Evolutionary conservation across 2,113 vertebrate species (phyloP).

Genomic region (Tyto alba): DNA sequence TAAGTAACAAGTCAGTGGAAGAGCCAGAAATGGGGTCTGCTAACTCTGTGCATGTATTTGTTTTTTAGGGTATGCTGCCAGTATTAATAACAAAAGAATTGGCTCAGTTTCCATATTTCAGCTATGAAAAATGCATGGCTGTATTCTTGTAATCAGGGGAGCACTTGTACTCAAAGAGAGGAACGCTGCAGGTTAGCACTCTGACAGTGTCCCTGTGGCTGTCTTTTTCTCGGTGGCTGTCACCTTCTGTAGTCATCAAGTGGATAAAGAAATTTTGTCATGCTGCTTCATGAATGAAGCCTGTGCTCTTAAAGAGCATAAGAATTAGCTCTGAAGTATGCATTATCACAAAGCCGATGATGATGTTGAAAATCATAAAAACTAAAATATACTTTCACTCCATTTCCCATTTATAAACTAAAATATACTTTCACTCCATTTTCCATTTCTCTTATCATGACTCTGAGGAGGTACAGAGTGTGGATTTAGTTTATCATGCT

Average conservation of each 20-base stretch:
- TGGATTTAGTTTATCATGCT: constrained; percentile 17
- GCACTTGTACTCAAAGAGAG: background rate
- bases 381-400: background rate
- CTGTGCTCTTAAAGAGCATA: constrained; percentile 25
- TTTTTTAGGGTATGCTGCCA: background rate
- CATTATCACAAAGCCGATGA: background rate
- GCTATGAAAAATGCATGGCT: constrained; percentile 35
- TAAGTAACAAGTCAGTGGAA: background rate
- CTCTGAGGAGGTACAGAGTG: background rate
- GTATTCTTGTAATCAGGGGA: background rate
- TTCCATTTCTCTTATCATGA: background rate
- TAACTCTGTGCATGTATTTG: background rate
- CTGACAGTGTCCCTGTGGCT: constrained; percentile 26
- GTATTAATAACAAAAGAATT: constrained; percentile 38
- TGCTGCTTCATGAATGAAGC: constrained; percentile 54
- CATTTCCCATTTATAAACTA: background rate
- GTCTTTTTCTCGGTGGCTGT: constrained; percentile 21
- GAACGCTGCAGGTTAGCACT: constrained; percentile 45
- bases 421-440: background rate
- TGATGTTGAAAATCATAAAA: constrained; percentile 1
- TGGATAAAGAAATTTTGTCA: constrained; percentile 64
- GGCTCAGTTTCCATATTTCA: background rate
- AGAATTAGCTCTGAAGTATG: constrained; percentile 51
- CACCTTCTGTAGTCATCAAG: constrained; percentile 57
- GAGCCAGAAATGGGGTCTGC: background rate